phyloP scores from a whole-genome alignment of 2,113 vertebrate genomes.

The Gambusia affinis region DNA sequence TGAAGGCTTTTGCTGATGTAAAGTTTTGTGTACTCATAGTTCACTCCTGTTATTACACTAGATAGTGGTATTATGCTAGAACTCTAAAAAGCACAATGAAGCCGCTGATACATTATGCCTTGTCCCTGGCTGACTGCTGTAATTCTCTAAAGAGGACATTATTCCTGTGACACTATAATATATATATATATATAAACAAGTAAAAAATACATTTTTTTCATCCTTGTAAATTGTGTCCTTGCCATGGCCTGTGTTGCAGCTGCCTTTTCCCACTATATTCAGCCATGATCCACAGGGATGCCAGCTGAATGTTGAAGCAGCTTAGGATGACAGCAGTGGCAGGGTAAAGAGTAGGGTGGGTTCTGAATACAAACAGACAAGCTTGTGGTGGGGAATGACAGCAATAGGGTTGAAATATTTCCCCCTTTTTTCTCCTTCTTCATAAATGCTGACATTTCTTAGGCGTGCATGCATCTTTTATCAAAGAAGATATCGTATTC shows the following conservation, averaged over 20 bases:
- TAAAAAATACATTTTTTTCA: constrained; percentile 25
- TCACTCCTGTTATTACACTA: not conserved
- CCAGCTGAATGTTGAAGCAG: constrained; percentile 67
- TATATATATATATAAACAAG: not conserved
- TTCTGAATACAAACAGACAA: constrained; percentile 54
- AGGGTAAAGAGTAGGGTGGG: constrained; percentile 50
- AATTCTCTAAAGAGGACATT: constrained; percentile 55
- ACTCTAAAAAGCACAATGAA: not conserved
- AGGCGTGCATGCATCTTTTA: not conserved
- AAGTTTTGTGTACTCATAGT: not conserved
- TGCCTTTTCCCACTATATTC: constrained; percentile 52
- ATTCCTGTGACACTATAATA: constrained; percentile 46
- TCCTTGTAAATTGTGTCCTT: constrained; percentile 51
- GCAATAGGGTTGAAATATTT: constrained; percentile 27
- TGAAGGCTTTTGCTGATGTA: not conserved
- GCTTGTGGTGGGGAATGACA: constrained; percentile 38
- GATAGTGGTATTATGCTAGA: not conserved
- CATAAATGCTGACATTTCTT: constrained; percentile 13
- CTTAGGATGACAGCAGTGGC: constrained; percentile 68
- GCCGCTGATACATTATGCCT: constrained; percentile 2
- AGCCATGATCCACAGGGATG: constrained; percentile 55
- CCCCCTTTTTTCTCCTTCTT: not conserved
- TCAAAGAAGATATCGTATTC: not conserved
- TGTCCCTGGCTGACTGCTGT: constrained; percentile 14
- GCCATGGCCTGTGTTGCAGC: constrained; percentile 26